A percentile compares a stretch with the other conserved stretches of the same genome.
Evolutionary conservation across 2,113 vertebrate genomes (phyloP).

Genomic region (Nestor notabilis): DNA sequence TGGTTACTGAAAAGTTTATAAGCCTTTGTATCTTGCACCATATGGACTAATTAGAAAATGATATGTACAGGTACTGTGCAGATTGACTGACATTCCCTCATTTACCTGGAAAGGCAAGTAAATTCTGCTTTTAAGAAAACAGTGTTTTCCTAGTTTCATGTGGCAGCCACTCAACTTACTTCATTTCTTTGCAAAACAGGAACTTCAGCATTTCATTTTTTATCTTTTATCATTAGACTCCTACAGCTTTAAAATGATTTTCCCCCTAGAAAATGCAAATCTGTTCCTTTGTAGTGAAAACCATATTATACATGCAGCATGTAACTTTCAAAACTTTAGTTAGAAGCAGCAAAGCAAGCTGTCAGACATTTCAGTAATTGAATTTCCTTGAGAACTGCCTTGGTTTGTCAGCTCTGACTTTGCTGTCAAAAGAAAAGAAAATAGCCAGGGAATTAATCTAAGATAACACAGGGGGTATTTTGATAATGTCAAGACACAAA

Average conservation of each 20-base stretch:
- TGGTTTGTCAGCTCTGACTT: constrained; percentile 77
- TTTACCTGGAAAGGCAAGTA: constrained; percentile 39
- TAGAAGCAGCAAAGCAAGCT: constrained; percentile 73
- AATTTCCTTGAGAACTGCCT: constrained; percentile 78
- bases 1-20: background rate
- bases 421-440: constrained; percentile 77
- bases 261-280: constrained; percentile 64
- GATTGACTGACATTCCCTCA: constrained; percentile 23
- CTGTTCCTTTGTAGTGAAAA: constrained; percentile 61
- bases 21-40: background rate
- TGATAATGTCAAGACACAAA: constrained; percentile 67
- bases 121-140: constrained; percentile 59
- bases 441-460: constrained; percentile 72
- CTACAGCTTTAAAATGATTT: constrained; percentile 66
- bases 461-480: constrained; percentile 68
- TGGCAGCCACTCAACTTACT: constrained; percentile 60
- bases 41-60: constrained; percentile 36
- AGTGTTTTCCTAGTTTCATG: constrained; percentile 60
- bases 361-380: constrained; percentile 78
- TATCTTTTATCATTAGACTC: constrained; percentile 61
- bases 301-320: constrained; percentile 63
- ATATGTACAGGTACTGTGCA: background rate
- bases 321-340: constrained; percentile 74
- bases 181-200: constrained; percentile 56
- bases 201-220: constrained; percentile 50